phyloP scores from a whole-genome alignment of 1,140 invertebrate species.

The Pseudomyrmex pallidus region DNA sequence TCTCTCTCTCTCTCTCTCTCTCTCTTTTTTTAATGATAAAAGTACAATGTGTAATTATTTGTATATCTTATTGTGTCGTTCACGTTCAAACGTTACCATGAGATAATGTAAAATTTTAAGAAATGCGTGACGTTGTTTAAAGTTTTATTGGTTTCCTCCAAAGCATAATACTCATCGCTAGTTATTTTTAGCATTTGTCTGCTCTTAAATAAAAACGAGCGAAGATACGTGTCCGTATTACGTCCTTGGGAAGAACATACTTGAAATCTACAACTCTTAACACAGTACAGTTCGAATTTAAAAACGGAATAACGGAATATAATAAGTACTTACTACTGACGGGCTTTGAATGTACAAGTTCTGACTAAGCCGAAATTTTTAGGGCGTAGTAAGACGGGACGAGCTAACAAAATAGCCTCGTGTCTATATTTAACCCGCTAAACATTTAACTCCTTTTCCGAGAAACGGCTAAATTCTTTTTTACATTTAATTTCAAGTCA shows the following conservation, averaged over 20 bases:
- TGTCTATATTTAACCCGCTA: not conserved
- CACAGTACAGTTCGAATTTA: slow-evolving; percentile 57
- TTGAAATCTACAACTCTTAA: slow-evolving; percentile 60
- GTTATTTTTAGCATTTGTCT: slow-evolving; percentile 34
- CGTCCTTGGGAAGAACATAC: slow-evolving; percentile 58
- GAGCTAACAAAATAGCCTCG: slow-evolving; percentile 13
- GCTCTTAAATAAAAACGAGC: slow-evolving; percentile 65
- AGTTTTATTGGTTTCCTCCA: slow-evolving; percentile 51
- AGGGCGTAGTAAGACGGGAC: slow-evolving; percentile 37
- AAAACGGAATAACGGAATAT: slow-evolving; percentile 61
- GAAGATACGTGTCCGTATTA: slow-evolving; percentile 56
- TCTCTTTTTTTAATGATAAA: not conserved
- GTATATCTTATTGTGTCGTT: not conserved
- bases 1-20: not conserved
- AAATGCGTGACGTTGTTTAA: slow-evolving; percentile 34
- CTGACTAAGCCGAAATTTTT: slow-evolving; percentile 58
- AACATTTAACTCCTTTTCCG: slow-evolving; percentile 21
- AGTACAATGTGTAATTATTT: not conserved
- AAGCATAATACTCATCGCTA: slow-evolving; percentile 59
- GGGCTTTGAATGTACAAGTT: slow-evolving; percentile 69
- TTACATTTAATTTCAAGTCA: slow-evolving; percentile 28
- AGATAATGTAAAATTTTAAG: slow-evolving; percentile 39
- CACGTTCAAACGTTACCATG: slow-evolving; percentile 61
- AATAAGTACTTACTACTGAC: slow-evolving; percentile 72
- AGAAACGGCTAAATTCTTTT: slow-evolving; percentile 39